Evolutionary conservation across 2,888 invertebrate species (phyloP).

Genomic region (Ectemnius continuus): DNA sequence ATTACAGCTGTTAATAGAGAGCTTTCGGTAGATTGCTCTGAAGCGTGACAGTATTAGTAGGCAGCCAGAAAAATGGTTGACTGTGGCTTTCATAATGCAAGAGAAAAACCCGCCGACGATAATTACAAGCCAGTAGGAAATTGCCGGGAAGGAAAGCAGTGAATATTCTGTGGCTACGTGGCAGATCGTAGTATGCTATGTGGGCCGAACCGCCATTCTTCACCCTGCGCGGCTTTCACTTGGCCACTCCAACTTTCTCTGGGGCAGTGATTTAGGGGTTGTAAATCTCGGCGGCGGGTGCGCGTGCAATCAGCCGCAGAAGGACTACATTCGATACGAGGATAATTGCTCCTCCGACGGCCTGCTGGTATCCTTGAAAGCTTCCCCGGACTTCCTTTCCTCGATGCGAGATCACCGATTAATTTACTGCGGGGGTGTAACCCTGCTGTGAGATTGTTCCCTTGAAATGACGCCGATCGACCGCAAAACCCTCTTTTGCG

Average conservation of each 20-base stretch:
- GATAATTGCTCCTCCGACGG: constrained; percentile 59
- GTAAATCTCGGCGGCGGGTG: constrained; percentile 62
- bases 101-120: constrained; percentile 5
- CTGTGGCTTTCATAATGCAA: too few species aligned
- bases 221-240: not conserved
- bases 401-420: constrained; percentile 40
- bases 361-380: constrained; percentile 51
- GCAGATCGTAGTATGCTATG: too few species aligned
- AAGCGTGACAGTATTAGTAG: too few species aligned
- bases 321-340: constrained; percentile 57
- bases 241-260: constrained; percentile 27
- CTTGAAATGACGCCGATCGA: constrained; percentile 41
- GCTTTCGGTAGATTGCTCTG: too few species aligned
- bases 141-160: constrained; percentile 55
- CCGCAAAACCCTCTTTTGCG: too few species aligned
- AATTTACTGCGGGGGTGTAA: constrained; percentile 36
- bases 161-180: constrained; percentile 19
- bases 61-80: not conserved
- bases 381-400: constrained; percentile 27
- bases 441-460: constrained; percentile 38
- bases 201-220: too few species aligned
- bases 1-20: too few species aligned
- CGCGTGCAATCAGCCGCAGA: constrained; percentile 58
- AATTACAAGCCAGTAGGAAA: constrained; percentile 45
- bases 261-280: constrained; percentile 63